Percentiles rank a stretch among this genome's conserved stretches.
Conservation (phyloP, 2,888 invertebrate species). For the Dryadula phaetusa region DNA sequence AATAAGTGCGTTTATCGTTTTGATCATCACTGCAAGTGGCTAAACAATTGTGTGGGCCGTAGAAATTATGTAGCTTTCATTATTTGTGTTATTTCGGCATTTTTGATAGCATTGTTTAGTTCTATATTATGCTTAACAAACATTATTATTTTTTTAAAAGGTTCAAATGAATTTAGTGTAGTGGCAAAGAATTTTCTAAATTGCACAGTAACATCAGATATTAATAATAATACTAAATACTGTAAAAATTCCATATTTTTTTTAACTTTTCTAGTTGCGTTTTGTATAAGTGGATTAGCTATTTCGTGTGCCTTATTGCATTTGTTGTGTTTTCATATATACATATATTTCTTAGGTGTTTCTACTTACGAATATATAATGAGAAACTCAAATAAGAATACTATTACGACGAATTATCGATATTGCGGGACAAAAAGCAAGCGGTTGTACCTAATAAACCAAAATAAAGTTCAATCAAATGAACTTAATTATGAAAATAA, state of each 20-base stretch:
- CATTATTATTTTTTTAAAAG: slow-evolving; percentile 86
- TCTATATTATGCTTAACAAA: slow-evolving; percentile 88
- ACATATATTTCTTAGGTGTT: slow-evolving; percentile 92
- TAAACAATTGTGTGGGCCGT: slow-evolving; percentile 98
- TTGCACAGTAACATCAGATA: slow-evolving; percentile 57
- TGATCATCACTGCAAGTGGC: slow-evolving; percentile 99
- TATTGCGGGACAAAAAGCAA: slow-evolving; percentile 56
- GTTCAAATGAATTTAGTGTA: slow-evolving; percentile 85
- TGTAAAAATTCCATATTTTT: slow-evolving; percentile 69
- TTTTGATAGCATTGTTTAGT: slow-evolving; percentile 88
- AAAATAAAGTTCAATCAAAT: slow-evolving; percentile 35
- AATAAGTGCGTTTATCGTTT: slow-evolving; percentile 98
- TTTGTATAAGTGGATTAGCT: slow-evolving; percentile 89
- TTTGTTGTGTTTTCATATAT: slow-evolving; percentile 94
- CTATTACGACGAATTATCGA: slow-evolving; percentile 47
- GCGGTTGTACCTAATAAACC: slow-evolving; percentile 46
- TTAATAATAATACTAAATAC: slow-evolving; percentile 51
- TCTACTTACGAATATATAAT: slow-evolving; percentile 95
- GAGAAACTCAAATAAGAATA: slow-evolving; percentile 58
- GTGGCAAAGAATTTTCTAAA: slow-evolving; percentile 78
- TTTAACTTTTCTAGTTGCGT: slow-evolving; percentile 75
- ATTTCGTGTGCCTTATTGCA: slow-evolving; percentile 91
- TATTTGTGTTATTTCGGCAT: slow-evolving; percentile 91
- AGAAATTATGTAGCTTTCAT: slow-evolving; percentile 95
- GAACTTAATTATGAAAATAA: slow-evolving; percentile 28